Evolutionary conservation across 2,888 invertebrate genomes (phyloP), one percentile per base, ranked within the genome.

Genomic region (Lutraria lutraria): DNA sequence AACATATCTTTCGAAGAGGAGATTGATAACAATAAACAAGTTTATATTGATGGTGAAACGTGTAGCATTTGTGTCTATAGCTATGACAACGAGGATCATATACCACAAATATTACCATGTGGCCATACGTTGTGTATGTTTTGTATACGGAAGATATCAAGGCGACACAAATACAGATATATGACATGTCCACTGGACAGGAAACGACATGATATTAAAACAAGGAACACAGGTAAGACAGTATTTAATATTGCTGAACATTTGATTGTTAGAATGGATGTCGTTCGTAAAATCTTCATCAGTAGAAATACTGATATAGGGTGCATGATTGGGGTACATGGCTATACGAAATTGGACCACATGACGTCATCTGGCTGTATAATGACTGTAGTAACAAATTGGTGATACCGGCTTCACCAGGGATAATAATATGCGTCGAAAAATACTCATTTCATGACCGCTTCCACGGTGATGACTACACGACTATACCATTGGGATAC

Each of bases 71-170:
- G 63, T 68, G n/a, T 25, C 25, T 68, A n/a, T 13, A 68, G 25
- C n/a, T 68, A n/a, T 68, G 63, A 68, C 63, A 25, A 68, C 25
- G 25, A 25, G 13, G 63, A 68, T 12, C 63, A 68, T 68, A 4
- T 25, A 10, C 63, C 63, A 6, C n/a, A 68, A 25, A 68, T 68
- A 25, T 25, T 68, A 68, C 63, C 63, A 8, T 68, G 63, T 68
- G 63, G 63, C 12, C 63, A 68, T 68, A 68, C 63, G 25, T 25
- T 68, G n/a, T 68, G 63, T 68, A 12, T 12, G n/a, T 68, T 68
- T 68, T 68, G 63, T 68, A 13, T 68, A 68, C n/a, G 63, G n/a
- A 25, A 68, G 63, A 68, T 68, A n/a, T 68, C 63, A 25, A 68
- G 25, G 25, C 6, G 63, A 8, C 25, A 25, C 10, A 68, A 68